These are phyloP conservation scores for Sclerurus mexicanus DNA, from an alignment of 2,113 vertebrate species.

Conservation along the genomic window DNA sequence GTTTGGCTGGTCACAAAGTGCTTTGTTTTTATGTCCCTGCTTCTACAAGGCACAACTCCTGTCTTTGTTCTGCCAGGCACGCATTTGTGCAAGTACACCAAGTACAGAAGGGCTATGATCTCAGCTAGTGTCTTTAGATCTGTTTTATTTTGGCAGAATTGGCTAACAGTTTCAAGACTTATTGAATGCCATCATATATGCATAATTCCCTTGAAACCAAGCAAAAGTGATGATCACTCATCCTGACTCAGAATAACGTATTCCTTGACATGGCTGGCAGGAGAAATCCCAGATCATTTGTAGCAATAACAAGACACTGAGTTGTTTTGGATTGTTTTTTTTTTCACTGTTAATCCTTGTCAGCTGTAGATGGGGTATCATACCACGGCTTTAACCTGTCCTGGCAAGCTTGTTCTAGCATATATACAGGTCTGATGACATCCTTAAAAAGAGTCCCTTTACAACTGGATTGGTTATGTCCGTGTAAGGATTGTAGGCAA, in stretches of 20 bases:
- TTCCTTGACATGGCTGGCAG: neutral
- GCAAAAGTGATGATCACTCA: neutral
- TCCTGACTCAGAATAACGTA: neutral
- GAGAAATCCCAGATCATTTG: neutral
- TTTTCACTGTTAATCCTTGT: neutral
- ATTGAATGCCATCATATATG: neutral
- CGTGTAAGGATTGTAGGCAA: neutral
- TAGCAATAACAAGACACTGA: neutral
- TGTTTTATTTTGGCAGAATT: constrained; percentile 5
- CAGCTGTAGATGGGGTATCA: neutral
- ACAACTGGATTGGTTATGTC: neutral
- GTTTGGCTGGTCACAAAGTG: neutral
- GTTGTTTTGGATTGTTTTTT: neutral
- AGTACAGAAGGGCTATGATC: neutral
- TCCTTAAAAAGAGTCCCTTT: neutral
- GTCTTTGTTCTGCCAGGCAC: neutral
- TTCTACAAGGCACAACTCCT: neutral
- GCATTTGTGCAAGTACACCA: neutral
- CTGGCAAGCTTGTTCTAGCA: neutral
- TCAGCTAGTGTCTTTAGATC: neutral
- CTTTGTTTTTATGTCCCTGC: constrained; percentile 11
- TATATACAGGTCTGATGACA: neutral
- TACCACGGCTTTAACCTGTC: neutral
- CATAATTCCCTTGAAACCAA: neutral
- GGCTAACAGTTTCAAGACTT: neutral